Conservation (phyloP, 1,140 invertebrate genomes). For the Phortica variegata region DNA sequence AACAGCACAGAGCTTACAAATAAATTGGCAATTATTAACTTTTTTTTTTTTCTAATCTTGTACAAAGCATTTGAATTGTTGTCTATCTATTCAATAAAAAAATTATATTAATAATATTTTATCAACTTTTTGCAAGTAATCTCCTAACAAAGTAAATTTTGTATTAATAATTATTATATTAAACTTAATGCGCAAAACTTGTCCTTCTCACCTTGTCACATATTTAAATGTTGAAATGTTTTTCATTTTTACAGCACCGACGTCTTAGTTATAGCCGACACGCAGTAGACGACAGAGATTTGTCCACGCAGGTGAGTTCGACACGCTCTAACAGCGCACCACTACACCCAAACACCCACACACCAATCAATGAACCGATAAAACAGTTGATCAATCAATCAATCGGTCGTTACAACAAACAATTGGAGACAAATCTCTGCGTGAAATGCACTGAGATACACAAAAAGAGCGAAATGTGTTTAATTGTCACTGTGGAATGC, state of each 20-base stretch:
- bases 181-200: neutral
- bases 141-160: no score
- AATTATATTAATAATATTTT: no score
- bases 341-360: no score
- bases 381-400: neutral
- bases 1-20: no score
- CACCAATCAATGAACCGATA: no score
- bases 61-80: neutral
- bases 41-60: no score
- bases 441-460: neutral
- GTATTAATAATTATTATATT: no score
- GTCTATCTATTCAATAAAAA: no score
- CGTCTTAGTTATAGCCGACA: conserved; percentile 87
- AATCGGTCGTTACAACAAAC: neutral
- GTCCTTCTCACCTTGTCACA: neutral
- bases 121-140: no score
- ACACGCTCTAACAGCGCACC: no score
- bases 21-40: no score
- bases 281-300: conserved; percentile 83
- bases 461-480: no score
- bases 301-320: conserved; percentile 68
- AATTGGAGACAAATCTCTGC: conserved; percentile 13
- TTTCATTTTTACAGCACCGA: conserved; percentile 70
- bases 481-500: neutral
- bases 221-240: conserved; percentile 2